Evolutionary conservation across 2,113 vertebrate genomes (phyloP).

Genomic region (Eidolon helvum): DNA sequence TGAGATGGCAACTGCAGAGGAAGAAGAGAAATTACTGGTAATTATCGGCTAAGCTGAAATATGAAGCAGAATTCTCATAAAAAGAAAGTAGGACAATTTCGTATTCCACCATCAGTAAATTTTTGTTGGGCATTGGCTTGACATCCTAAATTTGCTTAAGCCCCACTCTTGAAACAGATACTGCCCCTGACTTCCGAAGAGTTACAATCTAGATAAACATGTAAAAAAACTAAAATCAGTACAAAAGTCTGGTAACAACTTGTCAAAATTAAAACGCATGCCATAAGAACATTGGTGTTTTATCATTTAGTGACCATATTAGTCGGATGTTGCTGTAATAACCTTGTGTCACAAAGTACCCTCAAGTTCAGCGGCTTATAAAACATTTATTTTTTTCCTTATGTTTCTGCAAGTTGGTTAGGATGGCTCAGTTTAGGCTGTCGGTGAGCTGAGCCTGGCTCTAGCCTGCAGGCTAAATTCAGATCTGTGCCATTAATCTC

Average conservation of each 20-base stretch:
- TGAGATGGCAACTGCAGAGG: neutral
- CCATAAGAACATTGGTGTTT: neutral
- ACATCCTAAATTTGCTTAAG: neutral
- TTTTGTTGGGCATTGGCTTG: neutral
- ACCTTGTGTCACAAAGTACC: neutral
- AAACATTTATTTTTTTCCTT: neutral
- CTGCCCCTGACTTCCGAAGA: neutral
- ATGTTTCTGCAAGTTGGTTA: neutral
- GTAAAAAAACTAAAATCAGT: constrained; percentile 18
- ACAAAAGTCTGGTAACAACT: neutral
- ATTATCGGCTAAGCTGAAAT: neutral
- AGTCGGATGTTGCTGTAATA: neutral
- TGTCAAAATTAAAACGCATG: neutral
- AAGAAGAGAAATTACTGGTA: neutral
- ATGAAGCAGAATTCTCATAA: neutral
- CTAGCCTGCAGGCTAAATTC: neutral
- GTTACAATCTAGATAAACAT: neutral
- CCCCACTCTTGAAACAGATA: neutral
- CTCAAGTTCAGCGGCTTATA: neutral
- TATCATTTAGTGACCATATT: neutral
- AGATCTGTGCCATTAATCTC: neutral
- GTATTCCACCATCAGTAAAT: neutral
- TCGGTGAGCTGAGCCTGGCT: neutral
- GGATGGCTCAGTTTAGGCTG: neutral
- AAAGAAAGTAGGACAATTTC: constrained; percentile 3